These are phyloP conservation scores for Pseudomyrmex pallidus DNA, from an alignment of 1,140 invertebrate species.

Conservation along the genomic window DNA sequence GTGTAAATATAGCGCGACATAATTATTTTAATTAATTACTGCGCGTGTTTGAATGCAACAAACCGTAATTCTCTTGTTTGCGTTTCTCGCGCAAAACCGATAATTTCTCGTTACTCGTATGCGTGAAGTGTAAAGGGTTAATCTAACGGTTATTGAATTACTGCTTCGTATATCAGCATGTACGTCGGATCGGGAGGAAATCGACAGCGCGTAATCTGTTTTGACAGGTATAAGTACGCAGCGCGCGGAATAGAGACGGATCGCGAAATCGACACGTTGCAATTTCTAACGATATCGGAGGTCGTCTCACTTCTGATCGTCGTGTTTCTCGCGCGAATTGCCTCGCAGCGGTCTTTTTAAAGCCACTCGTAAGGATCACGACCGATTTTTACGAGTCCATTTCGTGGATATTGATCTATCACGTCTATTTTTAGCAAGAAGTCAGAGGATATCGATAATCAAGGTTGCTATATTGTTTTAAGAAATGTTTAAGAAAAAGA, in stretches of 20 bases:
- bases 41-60: background rate
- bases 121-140: conserved; percentile 18
- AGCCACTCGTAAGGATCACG: background rate
- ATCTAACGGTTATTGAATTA: conserved; percentile 39
- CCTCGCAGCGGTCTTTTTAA: background rate
- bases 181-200: background rate
- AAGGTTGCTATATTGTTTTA: background rate
- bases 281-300: conserved; percentile 15
- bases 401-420: background rate
- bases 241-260: background rate
- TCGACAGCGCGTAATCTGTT: conserved; percentile 54
- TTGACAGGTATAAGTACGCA: conserved; percentile 39
- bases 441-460: background rate
- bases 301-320: conserved; percentile 7
- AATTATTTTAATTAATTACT: no score
- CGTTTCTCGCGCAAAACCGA: background rate
- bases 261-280: conserved; percentile 1
- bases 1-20: no score
- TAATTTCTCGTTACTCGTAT: conserved; percentile 17
- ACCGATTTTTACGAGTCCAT: background rate
- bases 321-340: background rate
- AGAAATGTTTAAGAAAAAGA: no score
- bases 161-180: conserved; percentile 21
- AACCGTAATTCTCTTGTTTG: background rate
- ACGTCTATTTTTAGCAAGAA: background rate